Base-by-base conservation (phyloP, 2,113 vertebrate species). In the Neodon shergylaensis region DNA sequence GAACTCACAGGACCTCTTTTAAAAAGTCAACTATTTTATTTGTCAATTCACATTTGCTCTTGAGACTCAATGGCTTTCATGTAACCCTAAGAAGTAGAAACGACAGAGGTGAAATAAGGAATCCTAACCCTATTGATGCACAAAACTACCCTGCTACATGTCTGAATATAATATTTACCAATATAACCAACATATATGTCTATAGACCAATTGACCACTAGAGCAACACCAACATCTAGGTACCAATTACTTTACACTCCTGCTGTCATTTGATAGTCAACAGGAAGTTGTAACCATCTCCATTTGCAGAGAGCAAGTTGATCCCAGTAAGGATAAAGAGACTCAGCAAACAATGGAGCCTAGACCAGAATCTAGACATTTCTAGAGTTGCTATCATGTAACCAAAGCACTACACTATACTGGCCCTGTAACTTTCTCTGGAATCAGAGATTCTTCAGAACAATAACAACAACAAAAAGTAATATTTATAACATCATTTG, bases 11-110 rank as follows among this genome's bases (percentile, higher is more conserved):
- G 33, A 58, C 49, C 31, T 58, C 68, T 70, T 36, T 70, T 31
- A 33, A 68, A 68, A 70, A 70, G 28, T 12, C 31, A 68, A 21
- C 26, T 66, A 81, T 70, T 91, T 79, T 33, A 95, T 93, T 70
- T 83, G 26, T 79, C 10, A 47, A 94, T 92, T 95, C 39, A 90
- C 39, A 72, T 90, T 93, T 96, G 54, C 36, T 92, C 74, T 63
- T 96, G 70, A 96, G 96, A 96, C 49, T 33, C 44, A 82, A 24
- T 13, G 31, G 4, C 47, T 84, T 63, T 96, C 36, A 84, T 36
- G 19, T 36, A 78, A 81, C 52, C 22, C 81, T 66, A 49, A 93
- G 66, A 89, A 92, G 58, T 28, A 61, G 39, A 96, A 92, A 63
- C 16, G 13, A 82, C 3, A 44, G 36, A 73, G 2, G 33, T 81